Evolutionary conservation across 1,140 invertebrate species (phyloP), one percentile per base, ranked within the genome.

Genomic region (Coboldia fuscipes): DNA sequence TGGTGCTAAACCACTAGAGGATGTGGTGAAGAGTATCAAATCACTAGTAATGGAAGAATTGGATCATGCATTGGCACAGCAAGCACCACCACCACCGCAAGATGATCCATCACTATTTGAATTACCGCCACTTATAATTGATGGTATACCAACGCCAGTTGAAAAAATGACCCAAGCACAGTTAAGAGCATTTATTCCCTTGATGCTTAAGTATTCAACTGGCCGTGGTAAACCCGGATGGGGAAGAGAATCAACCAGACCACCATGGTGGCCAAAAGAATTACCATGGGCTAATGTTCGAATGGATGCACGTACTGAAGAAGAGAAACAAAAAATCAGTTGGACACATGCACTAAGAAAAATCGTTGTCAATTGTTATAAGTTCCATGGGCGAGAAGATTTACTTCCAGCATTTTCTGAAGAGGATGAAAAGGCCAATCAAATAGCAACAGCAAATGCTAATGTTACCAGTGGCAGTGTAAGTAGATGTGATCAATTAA

Each of bases 91-190:
- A 14, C 81, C 83, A 37, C 72, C 82, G 28, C 76, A 79, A 46
- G 89, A 94, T 41, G 88, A 90, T 60, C 82, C 86, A 2, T 80
- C 80, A 29, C 61, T 94, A 23, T 92, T 94, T 57, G 90, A 96
- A 62, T 61, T 97, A 50, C 92, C 92, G 33, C 86, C 88, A 13
- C 62, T 96, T 23, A 88, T 94, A 41, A 90, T 97, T 43, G 92
- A 96, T 59, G 92, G 84, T 29, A 97, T 97, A 53, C 92, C 92
- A 20, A 97, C 90, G 26, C 90, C 89, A 2, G 86, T 97, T 0
- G 92, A 97, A 58, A 96, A 96, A 67, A 97, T 97, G 92, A 96
- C 92, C 15, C 92, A 96, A 56, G 92, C 90, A 22, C 92, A 96
- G 56, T 60, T 97, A 26, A 60, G 92, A 41, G 89, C 89, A 30